Conservation (phyloP, 2,888 invertebrate species). For the Patella depressa region DNA sequence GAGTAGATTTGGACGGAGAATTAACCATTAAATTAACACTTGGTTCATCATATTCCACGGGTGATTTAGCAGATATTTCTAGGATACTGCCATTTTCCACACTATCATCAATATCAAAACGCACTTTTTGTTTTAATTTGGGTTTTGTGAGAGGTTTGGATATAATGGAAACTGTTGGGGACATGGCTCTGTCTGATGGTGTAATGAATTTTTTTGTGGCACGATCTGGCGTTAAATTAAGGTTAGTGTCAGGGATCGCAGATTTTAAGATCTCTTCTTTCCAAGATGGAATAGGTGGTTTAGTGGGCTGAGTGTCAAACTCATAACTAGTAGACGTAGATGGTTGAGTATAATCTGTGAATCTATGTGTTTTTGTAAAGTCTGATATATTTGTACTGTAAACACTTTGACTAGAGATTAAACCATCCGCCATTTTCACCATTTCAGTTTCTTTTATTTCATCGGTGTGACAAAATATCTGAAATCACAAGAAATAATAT, state of each 20-base stretch:
- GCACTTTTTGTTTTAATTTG: slow-evolving; percentile 38
- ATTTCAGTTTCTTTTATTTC: neutral
- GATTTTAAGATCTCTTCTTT: neutral
- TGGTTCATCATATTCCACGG: slow-evolving; percentile 20
- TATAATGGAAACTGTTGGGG: neutral
- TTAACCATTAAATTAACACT: slow-evolving; percentile 26
- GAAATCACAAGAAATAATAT: no score
- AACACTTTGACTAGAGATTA: neutral
- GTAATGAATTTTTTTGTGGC: slow-evolving; percentile 9
- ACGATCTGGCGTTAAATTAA: slow-evolving; percentile 58
- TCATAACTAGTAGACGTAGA: neutral
- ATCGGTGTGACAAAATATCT: no score
- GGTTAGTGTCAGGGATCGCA: slow-evolving; percentile 46
- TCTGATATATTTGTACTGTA: neutral
- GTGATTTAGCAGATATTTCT: slow-evolving; percentile 20
- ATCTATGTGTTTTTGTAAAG: neutral
- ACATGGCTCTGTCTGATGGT: slow-evolving; percentile 14
- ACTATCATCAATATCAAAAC: slow-evolving; percentile 49
- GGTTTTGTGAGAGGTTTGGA: slow-evolving; percentile 9
- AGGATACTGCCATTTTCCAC: slow-evolving; percentile 11
- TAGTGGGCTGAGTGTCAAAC: slow-evolving; percentile 8
- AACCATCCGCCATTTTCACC: neutral
- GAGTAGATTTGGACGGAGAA: slow-evolving; percentile 29
- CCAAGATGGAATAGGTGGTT: slow-evolving; percentile 32
- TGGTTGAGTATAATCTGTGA: neutral